Evolutionary conservation across 2,797 vertebrate genomes (phyloP), one percentile per base, ranked within the genome.

Genomic region (Enteromius argenteus): DNA sequence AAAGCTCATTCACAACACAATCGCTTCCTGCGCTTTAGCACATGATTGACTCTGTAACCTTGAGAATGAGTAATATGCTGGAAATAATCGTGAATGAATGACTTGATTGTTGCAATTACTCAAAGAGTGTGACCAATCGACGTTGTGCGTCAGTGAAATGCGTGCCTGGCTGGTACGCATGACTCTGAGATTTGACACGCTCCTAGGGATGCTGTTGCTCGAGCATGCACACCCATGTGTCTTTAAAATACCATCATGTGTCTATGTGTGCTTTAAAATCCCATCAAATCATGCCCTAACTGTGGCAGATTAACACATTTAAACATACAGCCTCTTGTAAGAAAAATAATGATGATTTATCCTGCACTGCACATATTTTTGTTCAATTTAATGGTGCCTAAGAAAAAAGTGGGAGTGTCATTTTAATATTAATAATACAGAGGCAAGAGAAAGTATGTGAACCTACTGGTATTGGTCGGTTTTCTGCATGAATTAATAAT

Each of bases 11-110:
- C 13, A 21, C 32, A 27, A 46, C 15, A 60, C 32, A 76, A 21
- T 75, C 32, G 39, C 37, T 84, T 78, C 17, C 49, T 44, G n/a
- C n/a, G 32, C 46, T 13, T 80, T 21, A 37, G 30, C 27, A 68
- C 44, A 68, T 37, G 77, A 51, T 17, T 80, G 79, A 56, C 79
- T 69, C 49, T 4, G 39, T 58, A 67, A 78, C 49, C 62, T 84
- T 78, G 39, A 69, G 27, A 84, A 71, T 79, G 75, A 72, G 39
- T 71, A 78, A 78, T 71, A 35, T 62, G 75, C 53, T 84, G 53
- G 51, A 78, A 39, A 79, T 84, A 71, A 84, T 84, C 19, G 15
- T 60, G 75, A 84, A 79, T 84, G 75, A 84, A 84, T 42, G 53
- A 78, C 75, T 71, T 60, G 39, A 58, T 79, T 84, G 82, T 84